These are phyloP conservation scores for Gymnocypris eckloni DNA, from an alignment of 2,797 vertebrate genomes.

Conservation along the genomic window DNA sequence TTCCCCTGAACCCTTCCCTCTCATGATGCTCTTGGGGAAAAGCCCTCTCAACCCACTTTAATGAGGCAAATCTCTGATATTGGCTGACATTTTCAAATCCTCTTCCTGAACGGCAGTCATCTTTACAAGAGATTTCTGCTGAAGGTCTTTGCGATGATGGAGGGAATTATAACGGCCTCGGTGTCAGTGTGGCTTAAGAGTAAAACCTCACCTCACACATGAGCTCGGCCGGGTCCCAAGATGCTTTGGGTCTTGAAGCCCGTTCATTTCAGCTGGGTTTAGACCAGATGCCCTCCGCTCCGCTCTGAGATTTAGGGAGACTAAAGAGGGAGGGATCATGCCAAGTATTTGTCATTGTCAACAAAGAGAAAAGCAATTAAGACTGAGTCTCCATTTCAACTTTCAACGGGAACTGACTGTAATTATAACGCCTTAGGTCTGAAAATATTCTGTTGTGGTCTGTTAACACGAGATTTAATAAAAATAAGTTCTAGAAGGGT, in stretches of 20 bases:
- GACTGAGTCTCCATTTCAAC: slow-evolving; percentile 30
- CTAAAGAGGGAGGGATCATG: slow-evolving; percentile 63
- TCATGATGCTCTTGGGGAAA: slow-evolving; percentile 70
- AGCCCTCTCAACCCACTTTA: slow-evolving; percentile 67
- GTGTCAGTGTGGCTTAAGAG: slow-evolving; percentile 72
- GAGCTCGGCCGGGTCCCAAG: slow-evolving; percentile 29
- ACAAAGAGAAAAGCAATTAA: slow-evolving; percentile 48
- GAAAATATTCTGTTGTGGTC: slow-evolving; percentile 73
- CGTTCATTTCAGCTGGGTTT: slow-evolving; percentile 24
- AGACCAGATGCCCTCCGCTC: slow-evolving; percentile 33
- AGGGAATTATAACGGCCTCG: slow-evolving; percentile 80
- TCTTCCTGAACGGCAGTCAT: slow-evolving; percentile 80
- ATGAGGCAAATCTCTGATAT: slow-evolving; percentile 79
- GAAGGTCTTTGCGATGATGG: slow-evolving; percentile 75
- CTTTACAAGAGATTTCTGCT: slow-evolving; percentile 77
- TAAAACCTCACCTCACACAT: slow-evolving; percentile 72
- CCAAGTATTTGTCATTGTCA: slow-evolving; percentile 67
- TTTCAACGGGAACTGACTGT: slow-evolving; percentile 57
- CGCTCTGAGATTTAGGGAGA: slow-evolving; percentile 62
- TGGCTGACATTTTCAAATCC: slow-evolving; percentile 83
- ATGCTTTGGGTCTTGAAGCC: neutral
- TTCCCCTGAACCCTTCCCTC: slow-evolving; percentile 65
- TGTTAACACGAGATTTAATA: neutral
- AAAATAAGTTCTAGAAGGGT: neutral
- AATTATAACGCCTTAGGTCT: slow-evolving; percentile 60